These are phyloP conservation scores for Leuciscus idus DNA, from an alignment of 2,113 vertebrate species.

Conservation along the genomic window DNA sequence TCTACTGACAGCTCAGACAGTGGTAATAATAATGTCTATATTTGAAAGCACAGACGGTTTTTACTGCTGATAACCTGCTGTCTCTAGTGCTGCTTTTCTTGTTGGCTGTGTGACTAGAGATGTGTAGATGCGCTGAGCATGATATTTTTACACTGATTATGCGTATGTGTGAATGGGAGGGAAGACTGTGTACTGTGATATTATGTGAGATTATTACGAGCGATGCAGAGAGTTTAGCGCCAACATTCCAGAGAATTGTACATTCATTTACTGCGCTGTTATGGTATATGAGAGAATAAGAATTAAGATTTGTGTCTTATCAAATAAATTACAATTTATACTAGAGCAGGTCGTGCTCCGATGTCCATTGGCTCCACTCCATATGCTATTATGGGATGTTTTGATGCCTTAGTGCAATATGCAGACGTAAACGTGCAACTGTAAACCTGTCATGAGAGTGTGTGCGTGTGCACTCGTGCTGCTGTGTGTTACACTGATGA, in stretches of 20 bases:
- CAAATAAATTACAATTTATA: neutral
- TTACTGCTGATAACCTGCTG: slow-evolving; percentile 43
- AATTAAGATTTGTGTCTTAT: neutral
- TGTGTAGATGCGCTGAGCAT: slow-evolving; percentile 18
- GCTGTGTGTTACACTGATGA: slow-evolving; percentile 66
- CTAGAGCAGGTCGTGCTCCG: neutral
- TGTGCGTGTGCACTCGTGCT: slow-evolving; percentile 53
- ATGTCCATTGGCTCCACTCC: slow-evolving; percentile 19
- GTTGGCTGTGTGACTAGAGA: neutral
- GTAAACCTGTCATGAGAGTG: slow-evolving; percentile 49
- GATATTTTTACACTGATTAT: slow-evolving; percentile 1
- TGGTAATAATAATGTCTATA: slow-evolving; percentile 41
- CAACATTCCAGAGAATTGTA: slow-evolving; percentile 30
- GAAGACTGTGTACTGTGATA: slow-evolving; percentile 9
- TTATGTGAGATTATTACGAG: slow-evolving; percentile 31
- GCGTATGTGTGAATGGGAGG: neutral
- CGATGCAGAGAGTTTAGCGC: slow-evolving; percentile 20
- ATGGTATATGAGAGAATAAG: neutral
- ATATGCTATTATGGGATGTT: slow-evolving; percentile 59
- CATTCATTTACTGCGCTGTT: neutral
- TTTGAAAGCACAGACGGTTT: slow-evolving; percentile 31
- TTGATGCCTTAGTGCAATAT: slow-evolving; percentile 76
- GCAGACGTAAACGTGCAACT: slow-evolving; percentile 41
- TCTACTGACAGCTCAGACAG: slow-evolving; percentile 29
- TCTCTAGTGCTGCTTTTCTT: slow-evolving; percentile 46